These are phyloP conservation scores for Brachypodius melanocephalos DNA, from an alignment of 2,113 vertebrate species.

Conservation along the genomic window DNA sequence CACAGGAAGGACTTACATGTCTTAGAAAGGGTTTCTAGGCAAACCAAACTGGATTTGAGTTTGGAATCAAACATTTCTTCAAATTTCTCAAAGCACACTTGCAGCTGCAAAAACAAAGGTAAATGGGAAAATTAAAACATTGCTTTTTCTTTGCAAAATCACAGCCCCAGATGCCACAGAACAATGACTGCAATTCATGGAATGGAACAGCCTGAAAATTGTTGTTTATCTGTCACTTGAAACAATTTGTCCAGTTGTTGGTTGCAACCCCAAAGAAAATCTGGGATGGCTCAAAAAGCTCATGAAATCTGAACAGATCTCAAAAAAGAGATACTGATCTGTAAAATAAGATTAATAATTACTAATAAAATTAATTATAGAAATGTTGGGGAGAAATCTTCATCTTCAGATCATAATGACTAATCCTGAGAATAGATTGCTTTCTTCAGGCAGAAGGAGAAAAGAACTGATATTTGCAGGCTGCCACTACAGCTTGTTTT, in stretches of 20 bases:
- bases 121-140: not conserved
- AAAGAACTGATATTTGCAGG: not conserved
- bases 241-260: not conserved
- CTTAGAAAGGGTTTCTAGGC: constrained; percentile 75
- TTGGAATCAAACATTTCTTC: constrained; percentile 75
- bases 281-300: not conserved
- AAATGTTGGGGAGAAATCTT: not conserved
- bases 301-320: not conserved
- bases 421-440: not conserved
- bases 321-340: not conserved
- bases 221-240: not conserved
- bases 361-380: not conserved
- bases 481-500: not conserved
- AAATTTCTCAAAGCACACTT: constrained; percentile 74
- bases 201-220: not conserved
- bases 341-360: not conserved
- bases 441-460: not conserved
- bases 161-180: not conserved
- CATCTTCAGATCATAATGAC: not conserved
- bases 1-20: constrained; percentile 74
- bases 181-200: not conserved
- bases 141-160: not conserved
- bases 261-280: not conserved
- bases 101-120: constrained; percentile 75
- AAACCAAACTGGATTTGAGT: constrained; percentile 75